Base-by-base conservation (phyloP, 1,140 invertebrate genomes). In the Pteromalus puparum region DNA sequence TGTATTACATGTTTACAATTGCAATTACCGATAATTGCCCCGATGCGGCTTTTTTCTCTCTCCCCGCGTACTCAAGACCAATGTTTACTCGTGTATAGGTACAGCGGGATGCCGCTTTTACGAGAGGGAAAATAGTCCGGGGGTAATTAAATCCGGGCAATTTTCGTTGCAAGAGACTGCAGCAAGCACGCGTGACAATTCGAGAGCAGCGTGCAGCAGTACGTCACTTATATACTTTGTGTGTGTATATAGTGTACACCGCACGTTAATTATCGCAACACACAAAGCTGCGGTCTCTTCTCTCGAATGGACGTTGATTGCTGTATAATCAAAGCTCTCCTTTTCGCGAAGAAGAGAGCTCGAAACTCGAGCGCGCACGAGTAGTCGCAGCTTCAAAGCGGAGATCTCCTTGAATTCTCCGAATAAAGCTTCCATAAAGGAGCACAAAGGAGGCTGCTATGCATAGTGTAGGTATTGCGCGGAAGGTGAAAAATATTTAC, bases 11-110 rank as follows among this genome's bases (percentile, higher is more conserved):
- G 53, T 61, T 61, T 61, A 61, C 53, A 61, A 61, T 79, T 79
- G 67, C 34, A 70, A 72, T 80, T 72, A 38, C 67, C 38, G 38
- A 72, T 80, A 80, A 80, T 80, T 80, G 61, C 65, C 26, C 30
- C n/a, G 7, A 61, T 61, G 18, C 21, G 53, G 18, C 21, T 0
- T 61, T n/a, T 61, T n/a, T 53, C 48, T 53, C 48, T 18, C 48
- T 21, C 21, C n/a, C 21, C 18, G 18, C 21, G 38, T 7, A 38
- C 38, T 7, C 53, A 48, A 48, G 15, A 15, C 13, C 46, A 48
- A 48, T 48, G 46, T 48, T 48, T 48, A 48, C 46, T 48, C 10
- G 10, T 15, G 10, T 48, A 15, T 10, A 42, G 6, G 9, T 9
- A 42, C 10, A 42, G 7, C 38, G 7, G 6, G 38, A 42, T 18